Base-by-base conservation (phyloP, 1,140 invertebrate genomes). In the Goniozus legneri region DNA sequence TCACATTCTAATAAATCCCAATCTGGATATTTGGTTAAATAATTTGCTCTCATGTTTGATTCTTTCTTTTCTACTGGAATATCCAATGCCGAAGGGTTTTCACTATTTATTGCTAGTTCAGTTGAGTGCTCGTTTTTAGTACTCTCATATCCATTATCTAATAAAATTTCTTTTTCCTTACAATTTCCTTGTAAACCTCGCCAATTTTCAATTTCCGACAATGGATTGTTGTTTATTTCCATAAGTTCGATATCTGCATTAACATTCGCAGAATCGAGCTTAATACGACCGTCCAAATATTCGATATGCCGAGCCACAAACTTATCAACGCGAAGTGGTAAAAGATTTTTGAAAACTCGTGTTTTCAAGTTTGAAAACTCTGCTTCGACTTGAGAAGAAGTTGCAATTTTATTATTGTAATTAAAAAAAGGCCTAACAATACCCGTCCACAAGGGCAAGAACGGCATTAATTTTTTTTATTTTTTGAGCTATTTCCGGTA, bases 301-400 rank as follows among this genome's bases (percentile, higher is more conserved):
- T 46, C 22, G 6, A 52, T 10, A 36, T 52, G 44, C 10, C 32
- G 30, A 3, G 47, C 20, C n/a, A 52, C 36, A 27, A 52, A 52
- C 15, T 52, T 52, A 31, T 47, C 50, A n/a, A 37, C n/a, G 2
- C 50, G 36, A n/a, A 52, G 22, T 21, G 44, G 50, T 18, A 52
- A 34, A 18, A 45, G 12, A 31, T 27, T 34, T 43, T 52, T 47
- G 33, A 47, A 52, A 13, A 34, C 18, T 12, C 39, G 37, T 39
- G 3, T 15, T 34, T 52, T 52, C 24, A 52, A 14, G n/a, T 46
- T 37, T 4, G 13, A 33, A 31, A 52, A 52, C 38, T 52, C 50
- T 2, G 44, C 34, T 37, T 52, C 50, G 12, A 52, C 20, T 8
- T 33, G 38, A 8, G 44, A 52, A 36, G 44, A 52, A n/a, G 50